Percentiles rank a stretch among this genome's conserved stretches.
These are phyloP conservation scores for Carassius gibelio DNA, from an alignment of 2,113 vertebrate species.

Conservation along the genomic window DNA sequence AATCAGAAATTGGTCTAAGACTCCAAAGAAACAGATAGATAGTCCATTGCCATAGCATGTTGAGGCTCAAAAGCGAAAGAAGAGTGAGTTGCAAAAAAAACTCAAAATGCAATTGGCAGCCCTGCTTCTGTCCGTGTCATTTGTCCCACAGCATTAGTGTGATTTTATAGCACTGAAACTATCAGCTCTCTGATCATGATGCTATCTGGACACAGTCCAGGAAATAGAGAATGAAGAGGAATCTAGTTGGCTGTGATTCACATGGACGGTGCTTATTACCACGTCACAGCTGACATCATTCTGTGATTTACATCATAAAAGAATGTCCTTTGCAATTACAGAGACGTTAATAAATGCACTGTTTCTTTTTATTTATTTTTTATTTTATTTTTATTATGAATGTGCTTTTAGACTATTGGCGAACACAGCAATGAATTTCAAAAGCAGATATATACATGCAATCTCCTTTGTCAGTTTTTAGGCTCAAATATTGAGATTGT, in stretches of 20 bases:
- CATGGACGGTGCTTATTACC: not conserved
- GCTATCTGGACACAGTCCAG: slow-evolving; percentile 10
- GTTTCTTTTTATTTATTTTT: no score
- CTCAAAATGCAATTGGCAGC: not conserved
- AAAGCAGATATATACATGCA: not conserved
- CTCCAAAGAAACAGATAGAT: not conserved
- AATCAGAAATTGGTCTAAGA: not conserved
- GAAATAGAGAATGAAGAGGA: not conserved
- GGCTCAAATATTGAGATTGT: not conserved
- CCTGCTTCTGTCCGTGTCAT: not conserved
- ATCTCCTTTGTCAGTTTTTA: not conserved
- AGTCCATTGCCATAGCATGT: not conserved
- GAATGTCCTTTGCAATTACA: not conserved
- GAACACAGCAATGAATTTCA: not conserved
- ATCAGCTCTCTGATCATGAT: slow-evolving; percentile 14
- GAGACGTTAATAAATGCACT: not conserved
- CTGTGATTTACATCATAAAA: slow-evolving; percentile 16
- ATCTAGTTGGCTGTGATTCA: not conserved
- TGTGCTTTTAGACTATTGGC: not conserved
- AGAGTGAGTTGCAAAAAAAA: not conserved
- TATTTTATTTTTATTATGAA: not conserved
- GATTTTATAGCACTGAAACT: slow-evolving; percentile 5
- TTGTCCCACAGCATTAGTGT: not conserved
- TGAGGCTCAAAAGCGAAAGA: not conserved
- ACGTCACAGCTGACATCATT: slow-evolving; percentile 23